Conservation (phyloP, 2,113 vertebrate genomes). For the Cyphomyrus plagiostoma region DNA sequence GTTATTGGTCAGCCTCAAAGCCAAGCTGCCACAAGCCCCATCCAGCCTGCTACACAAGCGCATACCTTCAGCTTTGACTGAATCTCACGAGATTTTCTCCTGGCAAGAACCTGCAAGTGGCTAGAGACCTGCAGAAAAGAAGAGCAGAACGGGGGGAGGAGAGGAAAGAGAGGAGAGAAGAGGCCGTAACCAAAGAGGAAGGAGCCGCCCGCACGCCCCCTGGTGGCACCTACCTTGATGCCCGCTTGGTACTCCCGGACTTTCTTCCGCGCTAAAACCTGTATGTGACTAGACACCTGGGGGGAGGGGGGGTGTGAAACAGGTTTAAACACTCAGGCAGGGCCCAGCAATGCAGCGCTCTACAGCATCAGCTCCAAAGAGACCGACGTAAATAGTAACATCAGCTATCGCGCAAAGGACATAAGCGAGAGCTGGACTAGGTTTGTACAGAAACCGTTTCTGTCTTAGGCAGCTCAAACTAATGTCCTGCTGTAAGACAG, state of each 20-base stretch:
- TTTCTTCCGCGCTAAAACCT: conserved; percentile 98
- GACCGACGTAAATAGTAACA: background rate
- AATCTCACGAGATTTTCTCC: conserved; percentile 96
- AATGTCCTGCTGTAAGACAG: background rate
- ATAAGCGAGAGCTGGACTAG: background rate
- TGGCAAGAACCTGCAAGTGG: conserved; percentile 98
- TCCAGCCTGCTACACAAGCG: conserved; percentile 32
- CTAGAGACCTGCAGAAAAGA: conserved; percentile 84
- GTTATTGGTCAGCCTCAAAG: conserved; percentile 32
- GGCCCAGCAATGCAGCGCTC: background rate
- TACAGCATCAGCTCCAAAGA: background rate
- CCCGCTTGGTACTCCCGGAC: conserved; percentile 96
- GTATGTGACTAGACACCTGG: conserved; percentile 98
- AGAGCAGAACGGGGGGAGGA: conserved; percentile 36
- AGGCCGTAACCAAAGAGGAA: conserved; percentile 62
- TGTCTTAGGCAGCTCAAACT: background rate
- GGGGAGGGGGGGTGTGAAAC: conserved; percentile 37
- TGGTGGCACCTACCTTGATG: conserved; percentile 88
- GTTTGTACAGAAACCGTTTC: background rate
- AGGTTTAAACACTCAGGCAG: conserved; percentile 55
- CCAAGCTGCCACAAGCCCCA: conserved; percentile 24
- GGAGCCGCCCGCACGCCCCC: conserved; percentile 49
- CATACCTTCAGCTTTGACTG: conserved; percentile 96
- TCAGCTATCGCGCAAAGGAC: background rate
- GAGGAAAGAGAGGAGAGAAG: conserved; percentile 58